Conservation (phyloP, 2,797 vertebrate species). For the Cossypha niveicapilla region DNA sequence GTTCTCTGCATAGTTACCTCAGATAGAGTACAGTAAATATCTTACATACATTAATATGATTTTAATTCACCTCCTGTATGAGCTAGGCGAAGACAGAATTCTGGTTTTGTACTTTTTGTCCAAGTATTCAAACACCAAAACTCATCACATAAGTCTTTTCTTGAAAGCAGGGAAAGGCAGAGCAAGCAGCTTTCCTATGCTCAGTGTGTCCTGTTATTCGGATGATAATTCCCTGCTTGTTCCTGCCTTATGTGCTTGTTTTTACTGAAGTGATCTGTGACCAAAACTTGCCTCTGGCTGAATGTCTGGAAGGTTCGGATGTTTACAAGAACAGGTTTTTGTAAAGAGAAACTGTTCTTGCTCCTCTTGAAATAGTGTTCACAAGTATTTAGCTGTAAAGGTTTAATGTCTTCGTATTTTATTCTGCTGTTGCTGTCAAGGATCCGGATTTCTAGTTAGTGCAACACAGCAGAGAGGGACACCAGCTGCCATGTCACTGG, state of each 20-base stretch:
- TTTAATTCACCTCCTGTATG: not conserved
- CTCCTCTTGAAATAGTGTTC: not conserved
- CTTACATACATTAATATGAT: not conserved
- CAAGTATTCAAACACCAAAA: not conserved
- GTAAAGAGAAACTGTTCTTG: not conserved
- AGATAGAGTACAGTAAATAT: not conserved
- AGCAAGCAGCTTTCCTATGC: not conserved
- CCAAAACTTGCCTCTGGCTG: not conserved
- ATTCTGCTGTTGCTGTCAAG: not conserved
- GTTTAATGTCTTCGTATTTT: not conserved
- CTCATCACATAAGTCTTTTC: not conserved
- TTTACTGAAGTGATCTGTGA: not conserved
- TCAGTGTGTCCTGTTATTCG: not conserved
- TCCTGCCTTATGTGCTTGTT: fast-evolving
- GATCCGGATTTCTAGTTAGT: not conserved
- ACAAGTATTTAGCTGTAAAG: not conserved
- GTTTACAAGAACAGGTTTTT: not conserved
- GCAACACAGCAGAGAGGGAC: not conserved
- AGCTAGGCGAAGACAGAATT: not conserved
- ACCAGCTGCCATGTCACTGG: not conserved
- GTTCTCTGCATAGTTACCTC: not conserved
- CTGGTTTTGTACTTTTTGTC: not conserved
- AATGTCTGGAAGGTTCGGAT: not conserved
- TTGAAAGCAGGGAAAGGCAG: not conserved
- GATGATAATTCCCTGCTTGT: not conserved